phyloP scores from a whole-genome alignment of 2,113 vertebrate genomes.

The Macquaria australasica region DNA sequence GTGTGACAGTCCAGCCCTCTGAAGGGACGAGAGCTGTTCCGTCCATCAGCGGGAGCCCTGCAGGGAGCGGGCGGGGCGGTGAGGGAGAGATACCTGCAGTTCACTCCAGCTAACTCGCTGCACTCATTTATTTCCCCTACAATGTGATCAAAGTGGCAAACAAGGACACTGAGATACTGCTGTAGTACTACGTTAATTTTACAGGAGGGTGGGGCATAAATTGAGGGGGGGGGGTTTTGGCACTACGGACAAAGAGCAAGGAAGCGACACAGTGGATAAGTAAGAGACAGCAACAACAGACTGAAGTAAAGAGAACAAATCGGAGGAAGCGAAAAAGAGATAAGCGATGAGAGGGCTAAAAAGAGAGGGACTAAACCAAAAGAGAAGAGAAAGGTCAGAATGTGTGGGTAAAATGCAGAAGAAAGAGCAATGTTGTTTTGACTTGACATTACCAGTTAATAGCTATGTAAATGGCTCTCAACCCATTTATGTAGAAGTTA shows the following conservation, averaged over 20 bases:
- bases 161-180: constrained; percentile 30
- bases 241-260: constrained; percentile 1
- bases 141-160: constrained; percentile 53
- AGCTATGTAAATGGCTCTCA: constrained; percentile 46
- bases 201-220: not conserved
- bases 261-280: not conserved
- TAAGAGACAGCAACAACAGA: not conserved
- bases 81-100: constrained; percentile 38
- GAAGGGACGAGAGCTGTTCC: constrained; percentile 50
- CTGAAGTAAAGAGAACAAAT: not conserved
- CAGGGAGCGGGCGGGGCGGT: constrained; percentile 38
- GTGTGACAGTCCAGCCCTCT: constrained; percentile 61
- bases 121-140: constrained; percentile 43
- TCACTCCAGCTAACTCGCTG: constrained; percentile 30
- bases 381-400: constrained; percentile 25
- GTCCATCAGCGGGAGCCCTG: constrained; percentile 67
- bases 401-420: constrained; percentile 19
- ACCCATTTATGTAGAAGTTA: constrained; percentile 39
- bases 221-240: not conserved
- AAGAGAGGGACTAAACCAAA: not conserved
- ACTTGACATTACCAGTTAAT: constrained; percentile 56
- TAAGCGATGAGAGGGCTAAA: not conserved
- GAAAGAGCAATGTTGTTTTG: constrained; percentile 49
- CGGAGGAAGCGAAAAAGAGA: not conserved
- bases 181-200: constrained; percentile 13